Evolutionary conservation across 2,888 invertebrate genomes (phyloP).

Genomic region (Microdon myrmicae): DNA sequence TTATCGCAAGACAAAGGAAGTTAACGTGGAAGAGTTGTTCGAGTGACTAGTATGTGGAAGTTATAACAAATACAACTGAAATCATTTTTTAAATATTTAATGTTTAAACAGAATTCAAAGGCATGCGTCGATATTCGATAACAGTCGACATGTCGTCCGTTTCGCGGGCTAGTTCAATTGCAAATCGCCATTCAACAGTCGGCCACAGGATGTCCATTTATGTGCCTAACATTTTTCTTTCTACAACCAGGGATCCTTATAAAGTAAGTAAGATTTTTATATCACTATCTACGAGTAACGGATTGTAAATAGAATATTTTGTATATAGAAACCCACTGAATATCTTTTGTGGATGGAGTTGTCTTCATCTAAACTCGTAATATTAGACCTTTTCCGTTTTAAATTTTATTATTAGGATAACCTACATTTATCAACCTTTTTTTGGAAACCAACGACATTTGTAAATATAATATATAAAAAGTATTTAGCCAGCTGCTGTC

Average conservation of each 20-base stretch:
- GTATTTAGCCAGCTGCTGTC: too few relatives aligned
- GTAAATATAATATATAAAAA: too few relatives aligned
- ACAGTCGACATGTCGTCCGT: slow-evolving; percentile 23
- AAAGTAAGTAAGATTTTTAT: slow-evolving; percentile 70
- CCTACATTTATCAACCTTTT: slow-evolving; percentile 22
- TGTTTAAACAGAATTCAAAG: slow-evolving; percentile 4
- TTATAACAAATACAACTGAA: too few relatives aligned
- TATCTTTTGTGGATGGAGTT: too few relatives aligned
- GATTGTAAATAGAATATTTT: too few relatives aligned
- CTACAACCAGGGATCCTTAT: slow-evolving; percentile 69
- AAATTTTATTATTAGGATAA: too few relatives aligned
- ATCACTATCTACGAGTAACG: too few relatives aligned
- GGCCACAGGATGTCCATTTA: slow-evolving; percentile 75
- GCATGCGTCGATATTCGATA: slow-evolving; percentile 42
- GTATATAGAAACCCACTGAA: too few relatives aligned
- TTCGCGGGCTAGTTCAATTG: slow-evolving; percentile 34
- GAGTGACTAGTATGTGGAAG: too few relatives aligned
- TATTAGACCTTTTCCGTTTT: too few relatives aligned
- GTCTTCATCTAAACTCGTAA: too few relatives aligned
- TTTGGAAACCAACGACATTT: background rate
- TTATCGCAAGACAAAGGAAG: background rate
- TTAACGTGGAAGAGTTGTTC: background rate
- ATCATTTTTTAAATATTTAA: background rate
- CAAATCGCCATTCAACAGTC: slow-evolving; percentile 67
- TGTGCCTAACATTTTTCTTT: slow-evolving; percentile 67